Conservation (phyloP, 2,113 vertebrate species). For the Epinephelus lanceolatus region DNA sequence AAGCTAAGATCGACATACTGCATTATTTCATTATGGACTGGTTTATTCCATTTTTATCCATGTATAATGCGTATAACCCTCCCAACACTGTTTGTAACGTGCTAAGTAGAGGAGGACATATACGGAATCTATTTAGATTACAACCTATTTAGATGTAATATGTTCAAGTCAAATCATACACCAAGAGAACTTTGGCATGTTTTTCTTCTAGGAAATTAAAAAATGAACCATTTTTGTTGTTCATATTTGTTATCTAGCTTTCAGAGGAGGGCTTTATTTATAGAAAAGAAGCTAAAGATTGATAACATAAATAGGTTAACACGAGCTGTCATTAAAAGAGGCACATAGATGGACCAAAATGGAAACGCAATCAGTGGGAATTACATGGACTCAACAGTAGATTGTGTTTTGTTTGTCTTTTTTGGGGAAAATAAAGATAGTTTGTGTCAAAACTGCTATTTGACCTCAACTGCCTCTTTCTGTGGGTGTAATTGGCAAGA, state of each 20-base stretch:
- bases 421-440: conserved; percentile 1
- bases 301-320: not conserved
- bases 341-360: not conserved
- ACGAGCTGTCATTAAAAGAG: not conserved
- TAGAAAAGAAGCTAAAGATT: not conserved
- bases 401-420: not conserved
- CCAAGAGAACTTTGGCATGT: too few species aligned
- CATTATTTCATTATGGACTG: not conserved
- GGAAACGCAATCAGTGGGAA: not conserved
- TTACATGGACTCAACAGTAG: not conserved
- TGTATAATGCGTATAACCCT: not conserved
- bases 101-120: too few species aligned
- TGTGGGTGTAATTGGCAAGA: conserved; percentile 36
- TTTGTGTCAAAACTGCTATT: conserved; percentile 17
- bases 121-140: not conserved
- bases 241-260: too few species aligned
- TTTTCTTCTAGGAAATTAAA: too few species aligned
- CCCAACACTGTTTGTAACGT: not conserved
- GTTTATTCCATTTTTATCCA: not conserved
- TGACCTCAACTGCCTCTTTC: conserved; percentile 31
- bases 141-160: not conserved
- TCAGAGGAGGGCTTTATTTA: not conserved
- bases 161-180: not conserved
- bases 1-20: conserved; percentile 24
- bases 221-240: too few species aligned